A percentile compares a stretch with the other conserved stretches of the same genome.
Conservation (phyloP, 2,113 vertebrate genomes). For the Halcyon senegalensis region DNA sequence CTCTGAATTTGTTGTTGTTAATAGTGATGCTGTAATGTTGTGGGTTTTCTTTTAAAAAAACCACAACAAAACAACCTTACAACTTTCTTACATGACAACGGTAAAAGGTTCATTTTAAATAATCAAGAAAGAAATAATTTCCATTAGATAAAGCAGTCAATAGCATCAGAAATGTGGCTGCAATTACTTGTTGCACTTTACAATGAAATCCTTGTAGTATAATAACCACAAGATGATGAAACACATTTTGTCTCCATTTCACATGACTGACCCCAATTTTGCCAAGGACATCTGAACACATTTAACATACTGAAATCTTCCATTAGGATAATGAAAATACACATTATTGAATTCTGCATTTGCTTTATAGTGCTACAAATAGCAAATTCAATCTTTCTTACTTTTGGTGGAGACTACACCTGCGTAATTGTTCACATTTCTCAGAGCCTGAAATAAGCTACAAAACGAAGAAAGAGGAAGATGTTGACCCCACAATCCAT, state of each 20-base stretch:
- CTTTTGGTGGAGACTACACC: constrained; percentile 52
- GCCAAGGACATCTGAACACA: constrained; percentile 61
- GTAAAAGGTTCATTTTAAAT: constrained; percentile 65
- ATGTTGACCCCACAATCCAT: constrained; percentile 17
- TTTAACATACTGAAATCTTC: constrained; percentile 58
- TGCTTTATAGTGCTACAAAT: constrained; percentile 52
- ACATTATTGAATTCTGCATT: constrained; percentile 51
- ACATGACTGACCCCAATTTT: constrained; percentile 60
- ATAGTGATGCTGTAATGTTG: neutral
- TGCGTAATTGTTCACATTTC: constrained; percentile 40
- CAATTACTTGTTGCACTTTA: constrained; percentile 70
- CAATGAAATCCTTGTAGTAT: constrained; percentile 60
- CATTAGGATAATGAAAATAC: constrained; percentile 55
- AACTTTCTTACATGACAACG: constrained; percentile 23
- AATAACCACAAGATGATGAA: constrained; percentile 43
- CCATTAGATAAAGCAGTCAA: constrained; percentile 60
- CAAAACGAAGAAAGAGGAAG: neutral
- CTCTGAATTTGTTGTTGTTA: neutral
- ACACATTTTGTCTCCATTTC: constrained; percentile 46
- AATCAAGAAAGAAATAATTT: constrained; percentile 43
- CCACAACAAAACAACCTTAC: neutral
- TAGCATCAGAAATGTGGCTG: constrained; percentile 25
- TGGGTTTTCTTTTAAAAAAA: neutral
- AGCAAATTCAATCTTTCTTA: constrained; percentile 62
- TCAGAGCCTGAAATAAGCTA: constrained; percentile 32